Conservation (phyloP, 2,888 invertebrate genomes). For the Xanthostigma xanthostigma region DNA sequence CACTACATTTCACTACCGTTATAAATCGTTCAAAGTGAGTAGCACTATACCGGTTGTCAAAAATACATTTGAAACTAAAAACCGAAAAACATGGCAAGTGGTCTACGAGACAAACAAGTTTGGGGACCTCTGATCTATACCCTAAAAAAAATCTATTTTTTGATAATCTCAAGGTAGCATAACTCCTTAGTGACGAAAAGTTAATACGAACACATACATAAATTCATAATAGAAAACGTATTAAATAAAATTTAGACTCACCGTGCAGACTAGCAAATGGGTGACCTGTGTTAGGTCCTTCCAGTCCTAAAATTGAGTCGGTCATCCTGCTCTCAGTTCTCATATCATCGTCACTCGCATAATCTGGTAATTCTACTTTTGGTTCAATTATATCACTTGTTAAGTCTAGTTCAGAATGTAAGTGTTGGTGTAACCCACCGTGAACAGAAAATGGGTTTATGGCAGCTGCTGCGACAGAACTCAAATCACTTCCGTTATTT, state of each 20-base stretch:
- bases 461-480: not conserved
- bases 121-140: no score
- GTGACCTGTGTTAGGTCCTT: constrained; percentile 16
- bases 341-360: constrained; percentile 50
- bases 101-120: no score
- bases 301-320: constrained; percentile 19
- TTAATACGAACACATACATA: no score
- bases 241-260: not conserved
- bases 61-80: no score
- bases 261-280: constrained; percentile 7
- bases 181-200: no score
- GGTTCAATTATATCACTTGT: constrained; percentile 32
- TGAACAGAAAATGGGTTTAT: not conserved
- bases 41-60: no score
- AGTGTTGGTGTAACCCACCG: not conserved
- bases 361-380: constrained; percentile 59
- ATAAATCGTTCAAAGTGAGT: no score
- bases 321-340: constrained; percentile 14
- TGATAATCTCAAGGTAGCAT: no score
- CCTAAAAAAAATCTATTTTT: no score
- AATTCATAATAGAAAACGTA: no score
- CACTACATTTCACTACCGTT: no score
- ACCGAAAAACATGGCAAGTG: no score
- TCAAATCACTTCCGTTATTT: not conserved
- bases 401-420: constrained; percentile 17